These are phyloP conservation scores for Cryptus armator DNA, from an alignment of 2,888 invertebrate species.

Conservation along the genomic window DNA sequence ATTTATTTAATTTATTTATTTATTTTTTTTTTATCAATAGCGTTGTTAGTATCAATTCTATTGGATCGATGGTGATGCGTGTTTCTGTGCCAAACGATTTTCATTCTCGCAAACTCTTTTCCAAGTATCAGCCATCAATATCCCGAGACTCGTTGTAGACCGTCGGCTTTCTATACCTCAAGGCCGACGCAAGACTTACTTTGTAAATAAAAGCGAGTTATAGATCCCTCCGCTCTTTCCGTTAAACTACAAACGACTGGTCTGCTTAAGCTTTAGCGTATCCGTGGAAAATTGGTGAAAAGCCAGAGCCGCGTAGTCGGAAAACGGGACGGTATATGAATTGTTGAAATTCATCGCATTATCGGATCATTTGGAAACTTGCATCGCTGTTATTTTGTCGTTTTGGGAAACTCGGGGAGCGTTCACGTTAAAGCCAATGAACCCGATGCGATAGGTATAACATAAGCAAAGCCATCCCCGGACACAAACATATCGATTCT, in stretches of 20 bases:
- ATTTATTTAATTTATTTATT: background rate
- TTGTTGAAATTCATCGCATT: background rate
- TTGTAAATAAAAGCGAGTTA: constrained; percentile 35
- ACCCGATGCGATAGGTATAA: constrained; percentile 45
- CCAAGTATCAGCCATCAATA: background rate
- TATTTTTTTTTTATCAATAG: background rate
- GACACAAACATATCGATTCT: constrained; percentile 67
- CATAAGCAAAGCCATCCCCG: constrained; percentile 54
- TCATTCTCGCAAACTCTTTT: background rate
- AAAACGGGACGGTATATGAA: background rate
- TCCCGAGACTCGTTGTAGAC: background rate
- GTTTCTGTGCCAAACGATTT: background rate
- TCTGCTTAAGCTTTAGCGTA: background rate
- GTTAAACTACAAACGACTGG: background rate
- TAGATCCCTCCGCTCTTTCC: constrained; percentile 40
- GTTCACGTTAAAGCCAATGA: constrained; percentile 57
- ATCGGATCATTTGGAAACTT: background rate
- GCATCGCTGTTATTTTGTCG: background rate
- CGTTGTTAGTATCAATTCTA: background rate
- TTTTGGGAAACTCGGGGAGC: constrained; percentile 26
- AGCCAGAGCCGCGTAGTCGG: background rate
- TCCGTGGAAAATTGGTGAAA: background rate
- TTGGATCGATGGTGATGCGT: background rate
- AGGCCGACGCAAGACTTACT: background rate
- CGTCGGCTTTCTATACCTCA: background rate